Evolutionary conservation across 2,888 invertebrate genomes (phyloP), one percentile per base, ranked within the genome.

Genomic region (Archaeoteleia sp.): DNA sequence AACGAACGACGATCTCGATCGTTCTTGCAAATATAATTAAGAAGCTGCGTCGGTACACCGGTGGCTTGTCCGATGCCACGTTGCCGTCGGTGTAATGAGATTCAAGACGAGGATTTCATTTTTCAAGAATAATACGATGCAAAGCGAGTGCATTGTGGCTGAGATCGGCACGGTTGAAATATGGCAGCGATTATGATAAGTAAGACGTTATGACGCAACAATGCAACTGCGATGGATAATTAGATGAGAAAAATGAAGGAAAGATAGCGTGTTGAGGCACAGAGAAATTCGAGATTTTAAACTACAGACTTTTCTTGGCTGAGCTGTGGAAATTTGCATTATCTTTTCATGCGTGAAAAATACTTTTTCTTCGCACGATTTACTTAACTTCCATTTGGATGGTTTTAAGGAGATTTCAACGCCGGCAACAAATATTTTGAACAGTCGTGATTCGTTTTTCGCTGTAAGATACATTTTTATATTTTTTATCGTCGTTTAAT

Each of bases 181-280:
- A 54, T 29, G 35, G 35, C 35, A 27, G 43, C 35, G 54, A 55
- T 39, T 55, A 55, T 55, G 46, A 55, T 55, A 55, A 54, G 25
- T 54, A 17, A 46, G 30, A 29, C 30, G 29, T 29, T 27, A 15
- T 29, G 10, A 35, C 29, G 6, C n/a, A 34, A 27, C 45, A 45
- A 37, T 45, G 45, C 45, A 55, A 55, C 35, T 5, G 7, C 35
- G 46, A 37, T 27, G 25, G 27, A 35, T 45, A 45, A 55, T 45
- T 45, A 57, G 32, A 57, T 48, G 39, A 35, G 8, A 37, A 30
- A 45, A 25, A 1, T 23, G 4, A 23, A 15, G 23, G 39, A 35
- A 29, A 29, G 46, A 32, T 48, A 30, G 30, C 29, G 1, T 8
- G 2, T 27, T 34, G 25, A 7, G 27, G n/a, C 23, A 43, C 13